Base-by-base conservation (phyloP, 2,797 vertebrate species). In the Labeo calbasu region DNA sequence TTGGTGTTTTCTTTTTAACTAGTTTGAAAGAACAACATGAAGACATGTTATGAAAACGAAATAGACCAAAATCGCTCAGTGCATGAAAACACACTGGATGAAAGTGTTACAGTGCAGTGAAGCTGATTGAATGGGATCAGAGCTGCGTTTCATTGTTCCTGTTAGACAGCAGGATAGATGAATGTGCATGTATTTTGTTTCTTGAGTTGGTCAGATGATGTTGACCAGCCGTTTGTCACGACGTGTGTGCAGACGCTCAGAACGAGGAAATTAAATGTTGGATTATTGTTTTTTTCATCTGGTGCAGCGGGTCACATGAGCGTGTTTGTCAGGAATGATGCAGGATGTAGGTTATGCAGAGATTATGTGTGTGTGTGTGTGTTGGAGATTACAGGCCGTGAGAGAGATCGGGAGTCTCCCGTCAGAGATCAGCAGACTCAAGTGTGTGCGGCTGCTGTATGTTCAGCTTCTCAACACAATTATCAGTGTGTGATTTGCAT, bases 331-430 rank as follows among this genome's bases (percentile, higher is more conserved):
- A 21, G 77, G 10, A 50, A 10, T 12, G 61, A 84, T 72, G 80
- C 78, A 75, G 73, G 32, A 80, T 85, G 87, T 89, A 91, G 93
- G 94, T 95, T 94, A 94, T 91, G 89, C 79, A 63, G 86, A 91
- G 86, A 92, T 95, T 93, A 94, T 95, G 92, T 91, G 86, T 69
- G n/a, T 48, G n/a, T 79, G 89, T 87, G 87, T 48, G 76, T 68
- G 77, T 51, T 77, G 77, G 91, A 92, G 92, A 94, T 95, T 94
- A 93, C 90, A 61, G 75, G 48, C 17, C 19, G n/a, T 4, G n/a
- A 69, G 43, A 70, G 53, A 72, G 21, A 59, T 63, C 25, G 19
- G 51, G 5, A 65, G 25, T 70, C 32, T 28, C 48, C 48, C 2
- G 9, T 55, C 25, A 32, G 15, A 32, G 71, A 53, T 21, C 71